Base-by-base conservation (phyloP, 2,888 invertebrate genomes). In the Entomobrya multifasciata region DNA sequence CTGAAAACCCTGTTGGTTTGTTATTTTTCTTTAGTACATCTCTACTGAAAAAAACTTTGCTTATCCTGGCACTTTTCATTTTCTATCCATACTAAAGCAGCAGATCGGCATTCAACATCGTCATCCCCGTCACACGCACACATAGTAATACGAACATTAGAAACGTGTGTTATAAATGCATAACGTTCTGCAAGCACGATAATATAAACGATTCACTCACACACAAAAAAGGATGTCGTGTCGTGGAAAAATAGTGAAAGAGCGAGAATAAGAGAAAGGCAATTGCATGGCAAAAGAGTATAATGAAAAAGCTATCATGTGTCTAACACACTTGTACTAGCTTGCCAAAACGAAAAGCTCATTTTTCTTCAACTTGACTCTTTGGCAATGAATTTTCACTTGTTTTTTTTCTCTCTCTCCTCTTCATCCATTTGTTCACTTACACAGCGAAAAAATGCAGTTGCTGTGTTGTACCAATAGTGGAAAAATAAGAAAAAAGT, bases 261-360 rank as follows among this genome's bases (percentile, higher is more conserved):
- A 60, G 55, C 52, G 60, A 80, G 20, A 49, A 11, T 13, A 25
- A 6, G 65, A 52, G 82, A 52, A 60, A 76, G 70, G 65, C 80
- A 65, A 60, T 77, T 49, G 84, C 65, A 76, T 67, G 67, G 72
- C 17, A 79, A 60, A 79, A 65, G 49, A 36, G 57, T 85, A 79
- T 82, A 82, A 79, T 85, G 84, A 79, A 85, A 79, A 85, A 78
- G 85, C 85, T 78, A 85, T 85, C 85, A 85, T 79, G 79, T 79
- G 85, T 85, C 85, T 60, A 85, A 72, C 85, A 85, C 85, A 79
- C 79, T 79, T 85, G 79, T 57, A 85, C 85, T 79, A 57, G 70
- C 70, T 70, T 85, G 85, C 85, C 85, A 85, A 85, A 78, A 84
- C 41, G 76, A 83, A n/a, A 78, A 67, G 84, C 79, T 85, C 85